Conservation (phyloP, 2,113 vertebrate genomes). For the Burhinus bistriatus region DNA sequence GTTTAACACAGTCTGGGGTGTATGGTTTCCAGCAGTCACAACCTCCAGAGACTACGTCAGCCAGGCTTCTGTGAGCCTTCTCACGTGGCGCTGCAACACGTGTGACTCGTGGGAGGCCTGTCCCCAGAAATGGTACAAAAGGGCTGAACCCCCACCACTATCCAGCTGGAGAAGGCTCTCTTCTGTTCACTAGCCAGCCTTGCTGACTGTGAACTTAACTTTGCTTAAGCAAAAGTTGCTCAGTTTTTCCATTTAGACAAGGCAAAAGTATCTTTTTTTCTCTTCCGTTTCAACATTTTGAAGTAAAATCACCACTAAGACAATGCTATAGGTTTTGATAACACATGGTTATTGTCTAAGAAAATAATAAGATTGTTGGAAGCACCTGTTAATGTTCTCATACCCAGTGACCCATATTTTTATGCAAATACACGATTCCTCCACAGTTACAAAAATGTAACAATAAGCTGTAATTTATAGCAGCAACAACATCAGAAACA, state of each 20-base stretch:
- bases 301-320: background rate
- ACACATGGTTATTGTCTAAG: background rate
- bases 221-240: background rate
- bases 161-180: background rate
- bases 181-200: background rate
- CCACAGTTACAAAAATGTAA: background rate
- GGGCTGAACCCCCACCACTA: background rate
- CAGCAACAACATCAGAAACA: background rate
- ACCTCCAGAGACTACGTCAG: background rate
- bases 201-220: background rate
- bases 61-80: background rate
- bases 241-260: background rate
- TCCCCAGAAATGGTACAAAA: background rate
- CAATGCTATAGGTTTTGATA: background rate
- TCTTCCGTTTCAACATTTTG: background rate
- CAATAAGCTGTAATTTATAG: background rate
- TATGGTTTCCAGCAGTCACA: conserved; percentile 3
- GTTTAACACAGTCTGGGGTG: background rate
- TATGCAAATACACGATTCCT: background rate
- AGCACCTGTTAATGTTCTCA: background rate
- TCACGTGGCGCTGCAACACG: background rate
- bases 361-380: background rate
- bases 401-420: background rate
- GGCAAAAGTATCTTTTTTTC: background rate
- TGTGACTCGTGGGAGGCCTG: background rate